Percentiles rank a stretch among this genome's conserved stretches.
phyloP scores from a whole-genome alignment of 2,113 vertebrate species.

The Pelecanoides urinatrix region DNA sequence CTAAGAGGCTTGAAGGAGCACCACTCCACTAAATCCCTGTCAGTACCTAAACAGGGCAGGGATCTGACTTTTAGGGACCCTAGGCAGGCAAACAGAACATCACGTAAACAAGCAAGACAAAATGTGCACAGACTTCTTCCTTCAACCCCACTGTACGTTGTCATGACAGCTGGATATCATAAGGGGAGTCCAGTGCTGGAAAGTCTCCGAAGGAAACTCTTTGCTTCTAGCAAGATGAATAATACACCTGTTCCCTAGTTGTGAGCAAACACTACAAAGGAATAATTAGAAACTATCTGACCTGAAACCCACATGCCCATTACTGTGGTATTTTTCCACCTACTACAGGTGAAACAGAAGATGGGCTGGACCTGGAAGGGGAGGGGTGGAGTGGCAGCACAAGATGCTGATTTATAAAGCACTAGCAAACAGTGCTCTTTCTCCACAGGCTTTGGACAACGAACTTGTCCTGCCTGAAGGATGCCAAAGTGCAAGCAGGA shows the following conservation, averaged over 20 bases:
- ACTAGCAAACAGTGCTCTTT: neutral
- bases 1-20: neutral
- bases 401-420: conserved; percentile 69
- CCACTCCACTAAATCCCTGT: neutral
- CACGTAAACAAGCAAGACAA: neutral
- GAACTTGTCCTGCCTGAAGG: conserved; percentile 40
- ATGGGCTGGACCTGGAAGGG: conserved; percentile 60
- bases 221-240: conserved; percentile 49
- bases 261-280: conserved; percentile 59
- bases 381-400: conserved; percentile 59
- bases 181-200: neutral
- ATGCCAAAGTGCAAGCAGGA: conserved; percentile 52
- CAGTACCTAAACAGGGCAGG: neutral
- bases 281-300: conserved; percentile 70
- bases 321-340: conserved; percentile 72
- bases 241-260: conserved; percentile 8
- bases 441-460: conserved; percentile 57
- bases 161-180: neutral
- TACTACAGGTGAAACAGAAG: conserved; percentile 64
- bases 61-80: neutral
- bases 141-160: neutral
- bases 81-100: neutral
- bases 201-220: conserved; percentile 32
- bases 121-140: neutral
- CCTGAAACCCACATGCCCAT: conserved; percentile 68